A percentile compares a stretch with the other conserved stretches of the same genome.
Evolutionary conservation across 2,888 invertebrate genomes (phyloP).

Genomic region (Leptarthrus brevirostris): DNA sequence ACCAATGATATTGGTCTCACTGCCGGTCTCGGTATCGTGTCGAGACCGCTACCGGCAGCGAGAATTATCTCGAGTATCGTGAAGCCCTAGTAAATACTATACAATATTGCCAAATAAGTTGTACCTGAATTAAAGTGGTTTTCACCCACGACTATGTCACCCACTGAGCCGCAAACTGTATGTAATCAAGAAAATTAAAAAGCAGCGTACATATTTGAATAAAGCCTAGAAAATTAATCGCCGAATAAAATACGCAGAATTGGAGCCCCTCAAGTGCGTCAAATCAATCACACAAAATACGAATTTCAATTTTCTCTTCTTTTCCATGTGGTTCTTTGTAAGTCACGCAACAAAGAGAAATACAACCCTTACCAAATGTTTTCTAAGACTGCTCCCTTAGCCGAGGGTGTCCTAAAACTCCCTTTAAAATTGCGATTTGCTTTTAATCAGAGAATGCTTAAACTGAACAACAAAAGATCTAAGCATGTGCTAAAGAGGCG

Average conservation of each 20-base stretch:
- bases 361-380: conserved; percentile 12
- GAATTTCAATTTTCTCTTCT: conserved; percentile 40
- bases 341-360: conserved; percentile 34
- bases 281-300: conserved; percentile 49
- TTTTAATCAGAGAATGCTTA: conserved; percentile 48
- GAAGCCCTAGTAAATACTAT: too few relatives aligned
- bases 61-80: too few relatives aligned
- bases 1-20: too few relatives aligned
- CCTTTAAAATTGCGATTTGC: conserved; percentile 33
- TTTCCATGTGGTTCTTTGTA: conserved; percentile 44
- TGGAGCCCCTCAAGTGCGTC: conserved; percentile 40
- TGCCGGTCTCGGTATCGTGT: too few relatives aligned
- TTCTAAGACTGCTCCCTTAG: conserved; percentile 46
- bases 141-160: too few relatives aligned
- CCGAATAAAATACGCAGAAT: conserved; percentile 15
- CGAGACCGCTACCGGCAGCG: too few relatives aligned
- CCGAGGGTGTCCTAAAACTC: conserved; percentile 6
- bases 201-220: conserved; percentile 24
- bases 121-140: too few relatives aligned
- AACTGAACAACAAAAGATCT: conserved; percentile 54
- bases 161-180: conserved; percentile 16
- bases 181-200: conserved; percentile 46
- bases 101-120: too few relatives aligned
- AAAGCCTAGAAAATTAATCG: conserved; percentile 31
- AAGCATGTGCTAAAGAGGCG: conserved; percentile 59